Evolutionary conservation across 2,113 vertebrate species (phyloP), one percentile per base, ranked within the genome.

Genomic region (Vulpes lagopus): DNA sequence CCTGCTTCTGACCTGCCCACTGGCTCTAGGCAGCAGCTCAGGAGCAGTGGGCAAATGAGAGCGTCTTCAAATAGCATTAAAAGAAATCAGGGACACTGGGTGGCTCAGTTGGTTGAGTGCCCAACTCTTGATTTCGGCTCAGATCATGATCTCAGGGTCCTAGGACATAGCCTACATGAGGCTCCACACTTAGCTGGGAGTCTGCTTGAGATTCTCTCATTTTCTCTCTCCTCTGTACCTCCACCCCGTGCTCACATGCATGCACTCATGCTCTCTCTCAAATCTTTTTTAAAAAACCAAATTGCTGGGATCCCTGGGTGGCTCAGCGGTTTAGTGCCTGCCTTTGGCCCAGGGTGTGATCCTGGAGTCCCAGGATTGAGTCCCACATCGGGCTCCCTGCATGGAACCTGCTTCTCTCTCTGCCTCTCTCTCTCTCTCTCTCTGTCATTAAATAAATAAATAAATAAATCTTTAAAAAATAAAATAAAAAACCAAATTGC

Each of bases 11-110:
- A 59, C 71, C 71, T n/a, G 78, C 80, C 12, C 27, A 4, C 49
- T 60, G 38, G 59, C 92, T 92, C 64, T 20, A 76, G 51, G 22
- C 55, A 88, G 71, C 88, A 62, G 92, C 94, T 94, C 65, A 10
- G 71, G 51, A 96, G 60, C 93, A 94, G 43, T 0, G 5, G 59
- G 53, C 82, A 55, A 49, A 83, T 93, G 78, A 74, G 49, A 93
- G 69, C 38, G 76, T 90, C 83, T 96, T 74, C 78, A 53, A 87
- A 81, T 3, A 62, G 91, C 88, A 60, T n/a, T 93, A 67, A 91
- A 95, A 92, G 83, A 95, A 96, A 87, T 65, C 89, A 9, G 32
- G 67, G 30, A 3, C 67, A 5, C 32, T 3, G 8, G 16, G 32
- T 19, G 67, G 32, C 67, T 69, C 16, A n/a, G 67, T n/a, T 32